Base-by-base conservation (phyloP, 2,888 invertebrate species). In the Microctonus hyperodae region DNA sequence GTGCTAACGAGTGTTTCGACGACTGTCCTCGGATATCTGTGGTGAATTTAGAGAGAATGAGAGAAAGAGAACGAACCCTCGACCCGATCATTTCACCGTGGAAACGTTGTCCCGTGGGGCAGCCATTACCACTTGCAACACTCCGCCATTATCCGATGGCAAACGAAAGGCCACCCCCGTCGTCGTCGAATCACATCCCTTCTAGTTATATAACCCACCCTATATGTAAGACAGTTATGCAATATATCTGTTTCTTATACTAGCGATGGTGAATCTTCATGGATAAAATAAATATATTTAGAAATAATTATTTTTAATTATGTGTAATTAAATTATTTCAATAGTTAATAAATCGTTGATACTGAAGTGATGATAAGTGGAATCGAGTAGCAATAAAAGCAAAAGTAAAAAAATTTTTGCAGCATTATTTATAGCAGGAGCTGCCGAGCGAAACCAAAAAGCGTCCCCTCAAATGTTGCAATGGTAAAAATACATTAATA, bases 1-100 rank as follows among this genome's bases (percentile, higher is more conserved):
- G 75, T 75, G 77, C 77, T 80, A 80, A 80, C 79, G 78, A 80
- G 79, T 77, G 75, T 77, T 77, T 75, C 63, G 74, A 69, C 63
- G 35, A 64, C 48, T 69, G 70, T 67, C 63, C 70, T 66, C 44
- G 33, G 10, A 23, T 28, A 20, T 40, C 31, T 50, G 63, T 44
- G 25, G 35, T 64, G 31, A 23, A 25, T 28, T 44, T 48, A 28
- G 20, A 40, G 31, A 23, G 58, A 51, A 51, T 58, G 51, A 58
- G 28, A 37, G 35, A 25, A 37, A 51, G 51, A 58, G 28, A 37
- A 25, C 53, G 58, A 25, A 60, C 23, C 60, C 60, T 60, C 44
- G 50, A 40, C 37, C 35, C 58, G 65, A 60, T 65, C 65, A 51
- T 65, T 65, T 57, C 57, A 33, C 22, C 61, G 61, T 61, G 35